phyloP scores from a whole-genome alignment of 1,140 invertebrate species.

The Leptopilina clavipes region DNA sequence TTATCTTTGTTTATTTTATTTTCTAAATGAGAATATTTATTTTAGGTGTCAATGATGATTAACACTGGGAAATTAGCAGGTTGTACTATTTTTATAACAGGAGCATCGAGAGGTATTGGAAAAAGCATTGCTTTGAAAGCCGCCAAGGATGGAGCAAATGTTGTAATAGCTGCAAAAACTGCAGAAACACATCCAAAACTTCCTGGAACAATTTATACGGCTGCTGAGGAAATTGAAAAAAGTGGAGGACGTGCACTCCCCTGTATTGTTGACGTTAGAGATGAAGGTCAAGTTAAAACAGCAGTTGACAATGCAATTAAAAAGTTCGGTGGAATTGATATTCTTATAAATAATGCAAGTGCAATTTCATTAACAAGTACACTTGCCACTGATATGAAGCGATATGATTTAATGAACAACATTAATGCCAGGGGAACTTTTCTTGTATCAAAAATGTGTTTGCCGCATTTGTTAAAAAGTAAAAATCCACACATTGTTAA shows the following conservation, averaged over 20 bases:
- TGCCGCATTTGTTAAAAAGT: constrained; percentile 92
- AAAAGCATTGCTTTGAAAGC: constrained; percentile 96
- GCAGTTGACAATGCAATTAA: constrained; percentile 92
- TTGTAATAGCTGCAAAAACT: constrained; percentile 97
- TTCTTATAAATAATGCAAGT: constrained; percentile 96
- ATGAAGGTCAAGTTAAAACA: constrained; percentile 86
- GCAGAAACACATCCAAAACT: constrained; percentile 96
- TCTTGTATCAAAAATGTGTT: constrained; percentile 92
- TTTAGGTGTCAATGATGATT: constrained; percentile 8
- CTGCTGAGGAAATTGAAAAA: constrained; percentile 96
- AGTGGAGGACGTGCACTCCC: constrained; percentile 93
- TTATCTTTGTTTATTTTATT: too few relatives aligned
- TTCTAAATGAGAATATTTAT: background rate
- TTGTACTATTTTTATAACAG: constrained; percentile 95
- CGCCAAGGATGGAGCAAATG: constrained; percentile 95
- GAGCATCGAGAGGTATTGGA: constrained; percentile 97
- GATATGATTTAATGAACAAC: constrained; percentile 94
- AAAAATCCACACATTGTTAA: constrained; percentile 97
- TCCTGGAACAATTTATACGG: constrained; percentile 98
- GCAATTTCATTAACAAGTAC: constrained; percentile 95
- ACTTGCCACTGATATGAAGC: constrained; percentile 93
- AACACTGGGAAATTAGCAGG: constrained; percentile 89
- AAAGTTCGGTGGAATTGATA: constrained; percentile 97
- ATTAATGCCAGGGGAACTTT: constrained; percentile 95
- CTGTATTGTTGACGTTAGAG: constrained; percentile 94